These are phyloP conservation scores for Zeus faber DNA, from an alignment of 2,113 vertebrate genomes.

Conservation along the genomic window DNA sequence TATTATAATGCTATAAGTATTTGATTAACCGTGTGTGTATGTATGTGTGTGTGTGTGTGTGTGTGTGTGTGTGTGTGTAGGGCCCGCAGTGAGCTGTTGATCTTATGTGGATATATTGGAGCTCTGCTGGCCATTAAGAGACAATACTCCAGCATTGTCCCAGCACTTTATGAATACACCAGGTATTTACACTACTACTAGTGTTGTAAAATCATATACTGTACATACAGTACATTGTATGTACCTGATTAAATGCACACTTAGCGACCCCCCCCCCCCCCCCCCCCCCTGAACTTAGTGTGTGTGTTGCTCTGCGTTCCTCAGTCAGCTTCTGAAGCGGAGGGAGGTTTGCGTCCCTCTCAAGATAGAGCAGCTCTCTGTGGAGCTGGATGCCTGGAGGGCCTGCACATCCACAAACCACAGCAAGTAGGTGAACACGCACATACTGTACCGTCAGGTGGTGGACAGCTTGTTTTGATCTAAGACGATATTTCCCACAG, in stretches of 20 bases:
- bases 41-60: constrained; percentile 34
- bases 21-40: constrained; percentile 16
- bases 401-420: constrained; percentile 75
- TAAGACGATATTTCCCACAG: too few species aligned
- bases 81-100: constrained; percentile 89
- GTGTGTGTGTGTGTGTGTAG: constrained; percentile 54
- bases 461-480: too few species aligned
- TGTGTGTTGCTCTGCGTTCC: background rate
- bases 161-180: constrained; percentile 95
- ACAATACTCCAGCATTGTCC: constrained; percentile 89
- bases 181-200: too few species aligned
- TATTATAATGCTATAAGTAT: too few species aligned
- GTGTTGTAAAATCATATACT: too few species aligned
- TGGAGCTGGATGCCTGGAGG: constrained; percentile 91
- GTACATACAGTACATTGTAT: too few species aligned
- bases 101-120: constrained; percentile 89
- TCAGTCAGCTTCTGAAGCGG: constrained; percentile 92
- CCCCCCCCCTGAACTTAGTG: too few species aligned
- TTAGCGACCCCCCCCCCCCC: too few species aligned
- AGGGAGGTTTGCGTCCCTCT: constrained; percentile 88
- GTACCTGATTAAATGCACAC: too few species aligned
- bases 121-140: constrained; percentile 89
- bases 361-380: constrained; percentile 87
- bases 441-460: too few species aligned
- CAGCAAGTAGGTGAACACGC: constrained; percentile 73